Base-by-base conservation (phyloP, 1,140 invertebrate genomes). In the Anthonomus grandis region DNA sequence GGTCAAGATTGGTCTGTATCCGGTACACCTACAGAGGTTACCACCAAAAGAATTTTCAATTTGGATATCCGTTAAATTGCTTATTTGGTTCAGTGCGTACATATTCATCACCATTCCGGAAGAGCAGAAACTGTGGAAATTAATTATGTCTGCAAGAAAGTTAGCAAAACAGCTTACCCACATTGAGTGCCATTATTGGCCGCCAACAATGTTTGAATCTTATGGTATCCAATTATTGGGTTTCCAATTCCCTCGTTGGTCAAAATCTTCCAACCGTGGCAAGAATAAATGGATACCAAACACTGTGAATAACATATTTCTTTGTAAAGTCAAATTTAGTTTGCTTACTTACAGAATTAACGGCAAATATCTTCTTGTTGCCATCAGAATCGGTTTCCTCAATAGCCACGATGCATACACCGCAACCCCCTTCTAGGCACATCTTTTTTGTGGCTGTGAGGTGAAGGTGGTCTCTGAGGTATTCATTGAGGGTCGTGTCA, bases 61-160 rank as follows among this genome's bases (percentile, higher is more conserved):
- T 47, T 4, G n/a, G n/a, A n/a, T n/a, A n/a, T n/a, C n/a, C n/a
- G n/a, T n/a, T n/a, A n/a, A 59, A 55, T 15, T 46, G 47, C 72
- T 91, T 91, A 68, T 91, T n/a, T n/a, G n/a, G n/a, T n/a, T n/a
- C n/a, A 74, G 37, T 76, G 87, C 89, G 69, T 88, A 85, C 81
- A 92, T 85, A 60, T 86, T 88, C 89, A 93, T 92, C 17, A 93
- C 81, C 82, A 91, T 91, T 36, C 88, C 90, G 12, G 89, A 83
- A 1, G 86, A 84, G 60, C 90, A 93, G 71, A 82, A 93, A 2
- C 90, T 90, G 67, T 13, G 31, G 8, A 13, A 34, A 54, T 12
- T 27, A 51, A n/a, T 87, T 69, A 84, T 83, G 44, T 80, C 76
- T 1, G 86, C 86, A 44, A 91, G 65, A 6, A 86, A 88, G 27